These are phyloP conservation scores for Microcebus jonahi DNA, from an alignment of 2,113 vertebrate species.

Conservation along the genomic window DNA sequence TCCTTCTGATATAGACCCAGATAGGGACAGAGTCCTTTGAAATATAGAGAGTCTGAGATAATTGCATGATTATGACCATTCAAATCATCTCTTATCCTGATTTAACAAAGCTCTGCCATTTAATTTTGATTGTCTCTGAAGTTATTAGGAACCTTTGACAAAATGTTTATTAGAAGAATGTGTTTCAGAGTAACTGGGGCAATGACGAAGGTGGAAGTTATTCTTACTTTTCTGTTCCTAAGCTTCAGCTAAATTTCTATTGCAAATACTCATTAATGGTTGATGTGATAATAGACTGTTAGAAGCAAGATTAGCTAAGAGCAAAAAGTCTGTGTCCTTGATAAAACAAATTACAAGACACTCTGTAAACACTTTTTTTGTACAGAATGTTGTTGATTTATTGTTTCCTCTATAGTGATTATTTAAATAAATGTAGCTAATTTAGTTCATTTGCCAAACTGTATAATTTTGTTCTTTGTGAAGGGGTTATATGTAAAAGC, in stretches of 20 bases:
- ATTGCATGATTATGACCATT: conserved; percentile 86
- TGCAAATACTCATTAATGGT: conserved; percentile 85
- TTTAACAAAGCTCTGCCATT: conserved; percentile 83
- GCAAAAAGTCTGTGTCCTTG: conserved; percentile 85
- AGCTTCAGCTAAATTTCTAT: conserved; percentile 73
- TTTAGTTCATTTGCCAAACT: conserved; percentile 85
- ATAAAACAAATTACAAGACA: conserved; percentile 87
- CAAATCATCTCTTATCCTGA: conserved; percentile 81
- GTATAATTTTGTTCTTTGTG: conserved; percentile 87
- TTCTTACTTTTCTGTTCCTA: conserved; percentile 55
- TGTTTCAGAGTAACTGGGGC: conserved; percentile 67
- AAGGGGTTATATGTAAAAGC: conserved; percentile 86
- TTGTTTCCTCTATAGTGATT: conserved; percentile 87
- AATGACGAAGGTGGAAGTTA: conserved; percentile 71
- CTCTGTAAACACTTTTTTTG: conserved; percentile 87
- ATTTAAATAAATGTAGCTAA: conserved; percentile 89
- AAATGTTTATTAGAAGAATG: conserved; percentile 83
- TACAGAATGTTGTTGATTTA: conserved; percentile 88
- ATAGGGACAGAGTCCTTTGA: conserved; percentile 84
- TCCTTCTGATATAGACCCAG: conserved; percentile 82
- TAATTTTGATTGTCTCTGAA: conserved; percentile 83
- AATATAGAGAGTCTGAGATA: conserved; percentile 85
- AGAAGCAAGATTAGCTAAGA: conserved; percentile 86
- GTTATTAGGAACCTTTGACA: conserved; percentile 81
- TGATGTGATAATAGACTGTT: conserved; percentile 84